phyloP scores from a whole-genome alignment of 2,113 vertebrate species.

The Regulus satrapa region DNA sequence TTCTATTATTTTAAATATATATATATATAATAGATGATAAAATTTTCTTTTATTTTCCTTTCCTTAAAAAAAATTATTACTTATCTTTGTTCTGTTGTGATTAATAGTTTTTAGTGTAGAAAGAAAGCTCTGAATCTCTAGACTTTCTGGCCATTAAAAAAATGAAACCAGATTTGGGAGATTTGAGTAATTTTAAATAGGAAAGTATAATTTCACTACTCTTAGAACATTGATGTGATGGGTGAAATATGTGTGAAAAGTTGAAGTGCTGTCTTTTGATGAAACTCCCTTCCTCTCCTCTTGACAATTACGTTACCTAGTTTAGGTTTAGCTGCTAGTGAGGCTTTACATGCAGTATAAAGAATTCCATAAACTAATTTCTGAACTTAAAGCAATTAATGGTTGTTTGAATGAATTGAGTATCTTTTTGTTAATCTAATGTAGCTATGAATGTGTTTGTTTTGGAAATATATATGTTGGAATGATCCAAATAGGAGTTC shows the following conservation, averaged over 20 bases:
- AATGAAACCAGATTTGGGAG: not conserved
- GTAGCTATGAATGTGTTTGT: not conserved
- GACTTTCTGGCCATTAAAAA: not conserved
- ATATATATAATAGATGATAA: not conserved
- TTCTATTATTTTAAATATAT: not conserved
- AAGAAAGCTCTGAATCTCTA: not conserved
- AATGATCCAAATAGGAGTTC: not conserved
- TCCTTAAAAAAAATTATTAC: not conserved
- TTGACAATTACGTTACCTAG: not conserved
- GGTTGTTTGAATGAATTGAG: not conserved
- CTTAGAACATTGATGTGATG: not conserved
- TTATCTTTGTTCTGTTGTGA: not conserved
- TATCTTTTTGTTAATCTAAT: not conserved
- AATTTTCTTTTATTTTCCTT: not conserved
- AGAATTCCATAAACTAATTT: not conserved
- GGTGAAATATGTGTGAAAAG: not conserved
- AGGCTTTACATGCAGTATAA: not conserved
- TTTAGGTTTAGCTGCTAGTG: not conserved
- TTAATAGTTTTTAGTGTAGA: not conserved
- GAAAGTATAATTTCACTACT: not conserved
- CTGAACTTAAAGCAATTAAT: not conserved
- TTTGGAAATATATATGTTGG: not conserved
- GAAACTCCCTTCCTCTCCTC: not conserved
- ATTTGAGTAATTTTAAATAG: not conserved
- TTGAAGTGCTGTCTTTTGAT: not conserved